Percentiles rank a stretch among this genome's conserved stretches.
Evolutionary conservation across 2,113 vertebrate genomes (phyloP).

Genomic region (Zosterops japonicus): DNA sequence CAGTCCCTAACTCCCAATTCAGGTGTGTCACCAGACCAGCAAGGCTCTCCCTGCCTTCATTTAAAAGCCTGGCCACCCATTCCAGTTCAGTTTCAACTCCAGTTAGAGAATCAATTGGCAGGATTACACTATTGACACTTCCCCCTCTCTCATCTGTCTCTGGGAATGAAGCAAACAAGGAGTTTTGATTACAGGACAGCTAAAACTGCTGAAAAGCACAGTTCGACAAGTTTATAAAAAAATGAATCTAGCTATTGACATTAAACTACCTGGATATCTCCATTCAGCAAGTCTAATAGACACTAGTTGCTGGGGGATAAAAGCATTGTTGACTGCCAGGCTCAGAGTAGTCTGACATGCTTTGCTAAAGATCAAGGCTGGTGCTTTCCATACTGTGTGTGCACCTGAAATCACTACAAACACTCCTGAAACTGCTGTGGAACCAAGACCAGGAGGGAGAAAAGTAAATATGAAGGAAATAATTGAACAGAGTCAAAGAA

Average conservation of each 20-base stretch:
- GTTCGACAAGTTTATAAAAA: not conserved
- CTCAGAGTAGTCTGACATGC: not conserved
- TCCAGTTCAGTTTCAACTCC: not conserved
- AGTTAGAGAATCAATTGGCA: fast-evolving
- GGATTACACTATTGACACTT: not conserved
- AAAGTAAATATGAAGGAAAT: not conserved
- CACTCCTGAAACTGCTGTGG: not conserved
- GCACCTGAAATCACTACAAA: not conserved
- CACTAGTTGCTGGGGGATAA: not conserved
- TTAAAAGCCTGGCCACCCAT: not conserved
- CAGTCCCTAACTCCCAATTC: not conserved
- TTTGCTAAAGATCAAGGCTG: not conserved
- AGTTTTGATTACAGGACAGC: not conserved
- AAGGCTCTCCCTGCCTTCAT: not conserved
- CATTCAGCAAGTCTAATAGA: not conserved
- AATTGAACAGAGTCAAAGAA: not conserved
- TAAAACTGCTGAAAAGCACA: not conserved
- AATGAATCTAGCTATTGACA: not conserved
- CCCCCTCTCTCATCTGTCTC: not conserved
- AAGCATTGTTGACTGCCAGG: not conserved
- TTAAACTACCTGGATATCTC: not conserved
- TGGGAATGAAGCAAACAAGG: not conserved
- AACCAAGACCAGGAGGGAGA: not conserved
- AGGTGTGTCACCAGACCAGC: not conserved
- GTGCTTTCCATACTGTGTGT: not conserved